Percentiles rank a stretch among this genome's conserved stretches.
Evolutionary conservation across 2,113 vertebrate genomes (phyloP).

Genomic region (Aviceda subcristata): DNA sequence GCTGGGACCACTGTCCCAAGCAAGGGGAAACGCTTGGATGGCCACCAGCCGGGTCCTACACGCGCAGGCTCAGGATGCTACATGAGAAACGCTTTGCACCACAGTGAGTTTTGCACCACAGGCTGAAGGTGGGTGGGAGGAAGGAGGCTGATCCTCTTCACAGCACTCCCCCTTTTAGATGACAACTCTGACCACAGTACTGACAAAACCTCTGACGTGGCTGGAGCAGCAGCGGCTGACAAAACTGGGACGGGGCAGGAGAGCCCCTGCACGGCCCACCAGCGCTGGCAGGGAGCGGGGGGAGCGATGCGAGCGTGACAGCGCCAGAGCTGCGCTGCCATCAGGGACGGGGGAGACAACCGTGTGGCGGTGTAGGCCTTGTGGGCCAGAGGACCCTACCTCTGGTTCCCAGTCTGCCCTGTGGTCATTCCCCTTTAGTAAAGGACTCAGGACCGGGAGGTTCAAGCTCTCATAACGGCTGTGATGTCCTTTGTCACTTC

Average conservation of each 20-base stretch:
- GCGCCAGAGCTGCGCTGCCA: background rate
- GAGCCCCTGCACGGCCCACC: background rate
- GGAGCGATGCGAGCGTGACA: rapidly evolving
- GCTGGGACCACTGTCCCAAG: background rate
- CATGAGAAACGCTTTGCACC: background rate
- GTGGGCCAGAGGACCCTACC: background rate
- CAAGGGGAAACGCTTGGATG: rapidly evolving
- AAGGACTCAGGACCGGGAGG: background rate
- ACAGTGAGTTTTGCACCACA: background rate
- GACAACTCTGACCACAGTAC: background rate
- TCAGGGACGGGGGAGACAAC: too few species aligned
- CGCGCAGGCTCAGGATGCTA: rapidly evolving
- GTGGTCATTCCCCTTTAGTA: background rate
- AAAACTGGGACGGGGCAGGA: background rate
- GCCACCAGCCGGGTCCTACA: background rate
- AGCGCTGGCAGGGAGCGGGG: rapidly evolving
- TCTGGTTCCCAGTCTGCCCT: background rate
- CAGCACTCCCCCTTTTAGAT: background rate
- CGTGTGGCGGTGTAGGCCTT: background rate
- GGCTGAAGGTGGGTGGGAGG: background rate
- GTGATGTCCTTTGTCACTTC: background rate
- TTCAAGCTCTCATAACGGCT: background rate
- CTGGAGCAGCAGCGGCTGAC: background rate
- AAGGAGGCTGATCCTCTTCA: background rate
- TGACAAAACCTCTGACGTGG: background rate